phyloP scores from a whole-genome alignment of 2,113 vertebrate genomes.

The human region DNA sequence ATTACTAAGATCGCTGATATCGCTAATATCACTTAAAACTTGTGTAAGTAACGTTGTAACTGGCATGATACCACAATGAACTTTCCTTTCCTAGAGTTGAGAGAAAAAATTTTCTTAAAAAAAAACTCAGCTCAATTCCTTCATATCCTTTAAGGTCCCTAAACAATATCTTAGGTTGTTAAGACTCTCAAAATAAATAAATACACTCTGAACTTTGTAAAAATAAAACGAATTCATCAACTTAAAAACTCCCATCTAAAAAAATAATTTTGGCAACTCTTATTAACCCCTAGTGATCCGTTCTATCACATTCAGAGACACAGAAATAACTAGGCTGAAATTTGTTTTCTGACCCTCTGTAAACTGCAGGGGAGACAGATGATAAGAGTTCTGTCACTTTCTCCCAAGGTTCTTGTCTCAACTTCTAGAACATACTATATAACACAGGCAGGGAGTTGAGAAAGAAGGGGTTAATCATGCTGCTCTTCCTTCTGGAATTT shows the following conservation, averaged over 20 bases:
- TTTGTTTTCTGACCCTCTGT: not conserved
- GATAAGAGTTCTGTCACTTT: not conserved
- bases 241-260: not conserved
- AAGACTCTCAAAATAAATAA: not conserved
- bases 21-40: not conserved
- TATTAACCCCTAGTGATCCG: not conserved
- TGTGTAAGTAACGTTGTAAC: not conserved
- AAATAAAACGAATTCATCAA: not conserved
- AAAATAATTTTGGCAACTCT: not conserved
- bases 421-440: not conserved
- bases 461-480: conserved; percentile 52
- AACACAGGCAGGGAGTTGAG: not conserved
- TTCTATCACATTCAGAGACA: not conserved
- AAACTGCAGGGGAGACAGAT: not conserved
- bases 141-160: not conserved
- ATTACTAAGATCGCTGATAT: not conserved
- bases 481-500: conserved; percentile 49
- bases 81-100: not conserved
- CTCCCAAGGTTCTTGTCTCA: not conserved
- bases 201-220: not conserved
- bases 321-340: not conserved
- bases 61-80: not conserved
- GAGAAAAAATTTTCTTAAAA: not conserved
- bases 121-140: not conserved
- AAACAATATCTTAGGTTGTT: not conserved